Evolutionary conservation across 2,797 vertebrate species (phyloP), one percentile per base, ranked within the genome.

Genomic region (Mastacembelus armatus): DNA sequence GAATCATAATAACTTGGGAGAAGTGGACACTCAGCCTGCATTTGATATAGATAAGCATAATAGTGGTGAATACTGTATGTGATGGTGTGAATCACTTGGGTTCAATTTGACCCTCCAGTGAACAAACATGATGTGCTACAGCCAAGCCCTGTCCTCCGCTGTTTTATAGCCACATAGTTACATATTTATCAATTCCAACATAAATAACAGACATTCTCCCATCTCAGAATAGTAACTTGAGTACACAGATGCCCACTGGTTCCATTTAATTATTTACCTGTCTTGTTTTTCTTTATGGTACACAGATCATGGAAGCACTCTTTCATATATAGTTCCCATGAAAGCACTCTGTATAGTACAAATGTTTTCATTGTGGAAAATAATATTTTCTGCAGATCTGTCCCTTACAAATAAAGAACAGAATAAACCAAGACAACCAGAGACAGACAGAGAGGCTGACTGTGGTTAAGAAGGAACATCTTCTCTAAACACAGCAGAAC

Each of bases 181-280:
- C 35, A 70, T 58, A 70, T 81, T 78, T 51, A 80, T 74, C 55
- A 62, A 3, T 57, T 67, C 44, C 14, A 75, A 56, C 51, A 61
- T 77, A 77, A 66, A 86, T 77, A 86, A 74, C 74, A 69, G 71
- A 67, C 58, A 56, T 49, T 67, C 40, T 71, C 59, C 52, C 73
- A 24, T 70, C 74, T 66, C 47, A 62, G 61, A 80, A 87, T 77
- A 84, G 78, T 30, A 81, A 64, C 61, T 40, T 0, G 15, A 35
- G 29, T n/a, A 49, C 69, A 70, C 38, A 57, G 42, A 74, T 62
- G 42, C 62, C 62, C 63, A 52, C 54, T 70, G 44, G n/a, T 50
- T 70, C 56, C 32, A 36, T 61, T 90, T 33, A 80, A 82, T 73
- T 66, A 84, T 81, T 88, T 57, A 80, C 55, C 36, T 2, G 16